Conservation (phyloP, 2,888 invertebrate species). For the Aleiodes testaceus region DNA sequence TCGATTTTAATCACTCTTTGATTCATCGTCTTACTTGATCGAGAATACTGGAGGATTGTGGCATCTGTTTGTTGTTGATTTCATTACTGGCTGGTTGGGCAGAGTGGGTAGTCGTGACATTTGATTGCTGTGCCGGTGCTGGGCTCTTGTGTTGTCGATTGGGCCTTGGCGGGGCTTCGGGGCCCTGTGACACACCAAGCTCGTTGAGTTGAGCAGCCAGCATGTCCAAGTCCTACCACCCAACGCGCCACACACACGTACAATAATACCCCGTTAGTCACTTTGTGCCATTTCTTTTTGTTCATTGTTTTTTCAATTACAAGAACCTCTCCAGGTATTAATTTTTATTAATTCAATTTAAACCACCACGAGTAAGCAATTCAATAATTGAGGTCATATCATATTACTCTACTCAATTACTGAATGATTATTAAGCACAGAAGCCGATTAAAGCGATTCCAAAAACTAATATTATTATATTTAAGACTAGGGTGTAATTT, state of each 20-base stretch:
- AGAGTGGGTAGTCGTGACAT: constrained; percentile 60
- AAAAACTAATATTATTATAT: no score
- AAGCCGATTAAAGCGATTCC: not conserved
- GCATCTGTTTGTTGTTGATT: constrained; percentile 70
- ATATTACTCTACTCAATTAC: constrained; percentile 27
- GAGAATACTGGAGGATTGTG: constrained; percentile 68
- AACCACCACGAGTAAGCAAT: constrained; percentile 19
- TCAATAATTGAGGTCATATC: constrained; percentile 21
- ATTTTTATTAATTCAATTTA: constrained; percentile 16
- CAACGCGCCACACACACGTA: constrained; percentile 67
- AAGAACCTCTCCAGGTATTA: constrained; percentile 42
- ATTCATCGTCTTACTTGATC: constrained; percentile 65
- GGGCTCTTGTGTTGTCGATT: constrained; percentile 68
- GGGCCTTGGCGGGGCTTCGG: constrained; percentile 81
- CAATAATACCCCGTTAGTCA: constrained; percentile 66
- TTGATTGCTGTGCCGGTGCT: constrained; percentile 60
- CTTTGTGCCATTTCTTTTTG: constrained; percentile 53
- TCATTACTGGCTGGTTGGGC: constrained; percentile 65
- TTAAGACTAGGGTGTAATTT: not conserved
- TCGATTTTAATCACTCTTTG: constrained; percentile 1
- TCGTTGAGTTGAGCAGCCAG: constrained; percentile 97
- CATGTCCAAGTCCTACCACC: constrained; percentile 93
- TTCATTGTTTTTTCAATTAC: constrained; percentile 18
- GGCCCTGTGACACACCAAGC: constrained; percentile 85
- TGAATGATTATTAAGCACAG: constrained; percentile 5